Percentiles rank a stretch among this genome's conserved stretches.
These are phyloP conservation scores for Acronicta alni DNA, from an alignment of 2,888 invertebrate genomes.

Conservation along the genomic window DNA sequence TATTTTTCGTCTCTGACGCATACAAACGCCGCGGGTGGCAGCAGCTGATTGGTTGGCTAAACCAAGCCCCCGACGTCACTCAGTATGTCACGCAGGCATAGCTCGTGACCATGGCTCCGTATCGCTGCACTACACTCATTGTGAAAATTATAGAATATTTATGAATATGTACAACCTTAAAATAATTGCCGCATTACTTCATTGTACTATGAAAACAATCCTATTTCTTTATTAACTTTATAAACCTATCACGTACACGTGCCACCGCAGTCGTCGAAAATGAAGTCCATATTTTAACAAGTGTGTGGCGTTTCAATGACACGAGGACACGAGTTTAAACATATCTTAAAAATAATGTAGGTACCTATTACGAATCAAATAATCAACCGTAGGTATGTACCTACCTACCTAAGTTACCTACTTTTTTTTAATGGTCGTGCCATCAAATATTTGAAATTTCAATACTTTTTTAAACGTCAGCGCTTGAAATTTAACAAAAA, in stretches of 20 bases:
- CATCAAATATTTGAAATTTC: neutral
- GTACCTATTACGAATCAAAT: neutral
- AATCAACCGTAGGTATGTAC: too few relatives aligned
- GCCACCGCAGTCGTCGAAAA: conserved; percentile 9
- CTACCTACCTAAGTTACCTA: too few relatives aligned
- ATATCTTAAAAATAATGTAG: neutral
- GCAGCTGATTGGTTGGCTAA: conserved; percentile 61
- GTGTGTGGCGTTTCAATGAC: conserved; percentile 12
- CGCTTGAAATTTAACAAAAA: too few relatives aligned
- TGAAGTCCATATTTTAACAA: conserved; percentile 20
- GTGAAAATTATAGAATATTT: conserved; percentile 35
- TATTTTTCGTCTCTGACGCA: conserved; percentile 54
- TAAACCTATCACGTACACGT: conserved; percentile 19
- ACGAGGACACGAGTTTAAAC: conserved; percentile 6
- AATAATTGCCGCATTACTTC: conserved; percentile 10
- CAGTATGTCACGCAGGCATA: conserved; percentile 63
- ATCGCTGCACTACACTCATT: conserved; percentile 54
- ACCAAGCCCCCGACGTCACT: conserved; percentile 81
- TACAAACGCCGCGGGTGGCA: conserved; percentile 52
- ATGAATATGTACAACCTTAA: conserved; percentile 7
- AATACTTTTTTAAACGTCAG: too few relatives aligned
- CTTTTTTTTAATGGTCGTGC: too few relatives aligned
- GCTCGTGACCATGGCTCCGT: conserved; percentile 64
- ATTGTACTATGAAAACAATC: conserved; percentile 34
- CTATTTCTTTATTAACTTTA: conserved; percentile 21